Conservation (phyloP, 2,113 vertebrate species). For the Dasyornis broadbenti region DNA sequence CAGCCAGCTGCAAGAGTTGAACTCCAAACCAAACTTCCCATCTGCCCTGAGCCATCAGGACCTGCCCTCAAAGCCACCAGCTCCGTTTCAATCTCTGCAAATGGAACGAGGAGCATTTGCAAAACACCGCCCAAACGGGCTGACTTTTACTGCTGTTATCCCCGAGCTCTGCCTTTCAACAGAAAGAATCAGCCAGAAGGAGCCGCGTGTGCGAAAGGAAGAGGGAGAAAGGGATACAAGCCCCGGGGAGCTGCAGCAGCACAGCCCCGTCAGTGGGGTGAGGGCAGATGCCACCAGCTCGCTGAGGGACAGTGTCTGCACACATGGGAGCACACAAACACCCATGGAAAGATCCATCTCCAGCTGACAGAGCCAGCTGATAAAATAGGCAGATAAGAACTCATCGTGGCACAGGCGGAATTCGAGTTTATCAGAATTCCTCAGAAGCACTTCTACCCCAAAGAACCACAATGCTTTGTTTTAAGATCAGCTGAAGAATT, state of each 20-base stretch:
- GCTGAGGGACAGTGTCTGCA: background rate
- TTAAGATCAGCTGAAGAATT: accelerated
- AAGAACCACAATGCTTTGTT: background rate
- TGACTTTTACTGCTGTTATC: background rate
- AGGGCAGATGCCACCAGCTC: background rate
- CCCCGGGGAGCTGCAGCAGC: background rate
- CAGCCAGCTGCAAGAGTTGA: background rate
- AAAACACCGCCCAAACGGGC: background rate
- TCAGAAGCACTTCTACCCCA: background rate
- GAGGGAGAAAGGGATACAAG: background rate
- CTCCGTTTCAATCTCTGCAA: background rate
- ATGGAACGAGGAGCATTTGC: background rate
- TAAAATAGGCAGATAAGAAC: background rate
- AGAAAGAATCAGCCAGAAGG: background rate
- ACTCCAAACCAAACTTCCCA: background rate
- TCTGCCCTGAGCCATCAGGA: background rate
- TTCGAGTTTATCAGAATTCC: background rate
- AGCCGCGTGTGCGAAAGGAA: background rate
- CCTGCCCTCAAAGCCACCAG: background rate
- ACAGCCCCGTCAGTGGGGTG: background rate
- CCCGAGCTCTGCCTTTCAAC: background rate
- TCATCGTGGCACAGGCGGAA: background rate
- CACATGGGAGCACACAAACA: background rate
- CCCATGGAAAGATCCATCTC: background rate
- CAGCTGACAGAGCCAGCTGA: background rate